Conservation (phyloP, 2,888 invertebrate species). For the Podotricha telesiphe region DNA sequence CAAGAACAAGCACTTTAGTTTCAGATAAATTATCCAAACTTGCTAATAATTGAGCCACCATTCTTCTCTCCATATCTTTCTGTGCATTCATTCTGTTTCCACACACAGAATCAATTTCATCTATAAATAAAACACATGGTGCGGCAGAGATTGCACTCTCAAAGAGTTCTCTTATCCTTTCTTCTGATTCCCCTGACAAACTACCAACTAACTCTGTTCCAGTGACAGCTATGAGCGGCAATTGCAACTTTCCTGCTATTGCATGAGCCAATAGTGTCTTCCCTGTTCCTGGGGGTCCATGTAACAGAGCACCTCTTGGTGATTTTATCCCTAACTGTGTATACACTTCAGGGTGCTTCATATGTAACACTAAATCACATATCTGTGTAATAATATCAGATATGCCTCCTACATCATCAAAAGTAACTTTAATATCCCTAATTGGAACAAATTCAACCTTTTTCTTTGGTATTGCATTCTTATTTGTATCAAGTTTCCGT, state of each 20-base stretch:
- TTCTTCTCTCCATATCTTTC: slow-evolving; percentile 97
- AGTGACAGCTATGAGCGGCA: slow-evolving; percentile 93
- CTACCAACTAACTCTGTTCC: slow-evolving; percentile 97
- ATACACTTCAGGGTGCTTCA: slow-evolving; percentile 96
- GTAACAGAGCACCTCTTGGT: slow-evolving; percentile 94
- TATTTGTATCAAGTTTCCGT: slow-evolving; percentile 64
- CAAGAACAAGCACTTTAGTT: slow-evolving; percentile 91
- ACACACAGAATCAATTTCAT: slow-evolving; percentile 98
- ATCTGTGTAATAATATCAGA: slow-evolving; percentile 87
- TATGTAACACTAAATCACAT: slow-evolving; percentile 90
- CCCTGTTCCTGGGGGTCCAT: slow-evolving; percentile 98
- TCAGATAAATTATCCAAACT: slow-evolving; percentile 91
- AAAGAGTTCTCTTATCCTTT: slow-evolving; percentile 95
- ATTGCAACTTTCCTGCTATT: slow-evolving; percentile 92
- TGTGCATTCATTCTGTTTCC: slow-evolving; percentile 94
- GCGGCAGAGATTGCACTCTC: slow-evolving; percentile 89
- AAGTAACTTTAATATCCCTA: slow-evolving; percentile 80
- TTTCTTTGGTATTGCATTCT: slow-evolving; percentile 57
- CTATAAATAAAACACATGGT: slow-evolving; percentile 95
- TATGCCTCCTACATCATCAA: slow-evolving; percentile 92
- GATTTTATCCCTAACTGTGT: slow-evolving; percentile 92
- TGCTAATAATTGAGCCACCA: slow-evolving; percentile 95
- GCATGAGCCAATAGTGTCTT: slow-evolving; percentile 92
- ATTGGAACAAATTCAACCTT: slow-evolving; percentile 65
- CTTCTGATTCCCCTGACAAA: slow-evolving; percentile 97